Conservation (phyloP, 2,113 vertebrate genomes). For the Platysteira castanea region DNA sequence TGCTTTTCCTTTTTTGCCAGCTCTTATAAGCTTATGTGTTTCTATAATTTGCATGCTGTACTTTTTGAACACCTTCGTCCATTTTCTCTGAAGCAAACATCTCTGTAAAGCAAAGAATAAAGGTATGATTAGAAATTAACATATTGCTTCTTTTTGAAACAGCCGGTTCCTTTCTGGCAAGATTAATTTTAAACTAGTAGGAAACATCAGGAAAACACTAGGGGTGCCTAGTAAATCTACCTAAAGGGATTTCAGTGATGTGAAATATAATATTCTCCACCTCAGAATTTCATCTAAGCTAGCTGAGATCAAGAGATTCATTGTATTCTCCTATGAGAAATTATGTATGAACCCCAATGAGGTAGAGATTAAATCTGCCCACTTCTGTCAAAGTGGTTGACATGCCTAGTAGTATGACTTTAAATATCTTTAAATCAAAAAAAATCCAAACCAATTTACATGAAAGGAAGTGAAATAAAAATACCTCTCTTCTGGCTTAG, state of each 20-base stretch:
- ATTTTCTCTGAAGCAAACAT: background rate
- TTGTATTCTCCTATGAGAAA: conserved; percentile 16
- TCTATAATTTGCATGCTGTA: background rate
- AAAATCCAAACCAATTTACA: conserved; percentile 37
- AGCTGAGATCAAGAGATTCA: background rate
- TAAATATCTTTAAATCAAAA: conserved; percentile 50
- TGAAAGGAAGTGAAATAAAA: conserved; percentile 50
- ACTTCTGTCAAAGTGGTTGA: background rate
- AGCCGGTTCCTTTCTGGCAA: background rate
- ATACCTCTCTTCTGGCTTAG: background rate
- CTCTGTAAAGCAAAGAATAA: background rate
- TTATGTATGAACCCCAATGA: background rate
- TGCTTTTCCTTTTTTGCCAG: background rate
- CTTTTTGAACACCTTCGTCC: background rate
- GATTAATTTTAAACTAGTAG: background rate
- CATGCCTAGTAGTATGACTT: background rate
- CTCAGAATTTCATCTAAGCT: background rate
- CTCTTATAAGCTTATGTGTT: background rate
- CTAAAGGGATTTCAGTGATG: background rate
- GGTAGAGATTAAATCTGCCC: conserved; percentile 23
- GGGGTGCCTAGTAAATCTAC: background rate
- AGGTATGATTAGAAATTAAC: background rate
- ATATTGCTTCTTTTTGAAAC: background rate
- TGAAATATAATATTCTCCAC: background rate
- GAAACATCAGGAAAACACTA: background rate